Base-by-base conservation (phyloP, 1,140 invertebrate species). In the Drosophila funebris region DNA sequence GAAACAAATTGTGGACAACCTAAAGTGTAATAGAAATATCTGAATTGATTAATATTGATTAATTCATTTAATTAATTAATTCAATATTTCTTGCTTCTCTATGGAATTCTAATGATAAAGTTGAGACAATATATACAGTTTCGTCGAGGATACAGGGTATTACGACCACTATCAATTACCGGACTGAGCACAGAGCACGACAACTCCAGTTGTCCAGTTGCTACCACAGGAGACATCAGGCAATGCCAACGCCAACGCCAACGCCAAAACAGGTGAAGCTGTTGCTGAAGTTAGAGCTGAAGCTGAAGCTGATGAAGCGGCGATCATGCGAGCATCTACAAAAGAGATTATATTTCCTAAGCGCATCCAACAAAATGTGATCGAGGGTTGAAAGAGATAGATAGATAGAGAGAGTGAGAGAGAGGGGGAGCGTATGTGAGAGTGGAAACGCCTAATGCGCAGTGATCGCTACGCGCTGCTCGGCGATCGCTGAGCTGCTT, bases 311-410 rank as follows among this genome's bases (percentile, higher is more conserved):
- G 78, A 64, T 73, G 81, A 89, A 84, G 84, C 84, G 80, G 67
- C 76, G 84, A 89, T 89, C 84, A 89, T 80, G 85, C 83, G 73
- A 78, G 82, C 88, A 81, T 72, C 84, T 82, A 90, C 88, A 90
- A 90, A 90, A 90, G 88, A 76, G 88, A 90, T 90, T 90, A 90
- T 89, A 90, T 81, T 83, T 83, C 80, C 83, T 90, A 90, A 87
- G 76, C 78, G 66, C 66, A 46, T 41, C 70, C 79, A 90, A 83
- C 83, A 88, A 88, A 88, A 87, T 87, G 82, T 76, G 82, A 29
- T 54, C 74, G 64, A 66, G 80, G 57, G 31, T 31, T 52, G 58
- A 67, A 36, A n/a, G 31, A 7, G 0, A 48, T 11, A 16, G 8
- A 27, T 16, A 43, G 41, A 11, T 16, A 22, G 18, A 6, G 61